Percentiles rank a stretch among this genome's conserved stretches.
Conservation (phyloP, 2,113 vertebrate genomes). For the Gila orcuttii region DNA sequence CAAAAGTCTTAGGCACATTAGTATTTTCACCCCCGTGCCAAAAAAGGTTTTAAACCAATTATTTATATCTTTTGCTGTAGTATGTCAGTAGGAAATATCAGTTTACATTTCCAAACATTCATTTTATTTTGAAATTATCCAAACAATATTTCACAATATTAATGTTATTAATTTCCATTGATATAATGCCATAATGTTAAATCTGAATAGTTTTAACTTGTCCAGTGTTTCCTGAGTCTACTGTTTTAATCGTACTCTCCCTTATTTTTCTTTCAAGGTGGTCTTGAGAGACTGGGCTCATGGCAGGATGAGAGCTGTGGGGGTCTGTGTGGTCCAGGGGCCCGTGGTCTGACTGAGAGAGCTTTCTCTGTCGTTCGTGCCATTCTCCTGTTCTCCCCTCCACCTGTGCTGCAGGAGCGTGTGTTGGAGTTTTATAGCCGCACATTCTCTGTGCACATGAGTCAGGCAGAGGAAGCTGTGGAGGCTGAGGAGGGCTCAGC, state of each 20-base stretch:
- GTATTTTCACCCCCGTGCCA: no score
- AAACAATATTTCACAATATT: no score
- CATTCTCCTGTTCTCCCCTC: constrained; percentile 89
- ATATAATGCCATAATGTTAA: neutral
- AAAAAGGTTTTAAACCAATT: no score
- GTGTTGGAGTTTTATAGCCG: constrained; percentile 90
- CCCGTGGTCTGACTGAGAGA: constrained; percentile 79
- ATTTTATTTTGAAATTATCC: no score
- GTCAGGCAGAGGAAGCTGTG: constrained; percentile 67
- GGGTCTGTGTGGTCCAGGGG: constrained; percentile 76
- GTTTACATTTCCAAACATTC: no score
- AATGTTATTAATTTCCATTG: neutral
- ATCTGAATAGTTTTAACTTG: neutral
- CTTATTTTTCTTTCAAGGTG: constrained; percentile 67
- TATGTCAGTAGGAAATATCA: no score
- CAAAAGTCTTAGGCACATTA: no score
- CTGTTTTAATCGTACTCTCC: neutral
- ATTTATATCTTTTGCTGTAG: no score
- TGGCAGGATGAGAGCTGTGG: constrained; percentile 78
- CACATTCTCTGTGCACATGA: constrained; percentile 91
- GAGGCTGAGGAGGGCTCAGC: constrained; percentile 64
- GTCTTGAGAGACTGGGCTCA: constrained; percentile 81
- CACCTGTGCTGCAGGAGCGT: constrained; percentile 83
- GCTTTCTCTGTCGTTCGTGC: constrained; percentile 89
- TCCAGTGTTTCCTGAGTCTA: neutral